These are phyloP conservation scores for Druceiella hillmani DNA, from an alignment of 2,888 invertebrate genomes.

Conservation along the genomic window DNA sequence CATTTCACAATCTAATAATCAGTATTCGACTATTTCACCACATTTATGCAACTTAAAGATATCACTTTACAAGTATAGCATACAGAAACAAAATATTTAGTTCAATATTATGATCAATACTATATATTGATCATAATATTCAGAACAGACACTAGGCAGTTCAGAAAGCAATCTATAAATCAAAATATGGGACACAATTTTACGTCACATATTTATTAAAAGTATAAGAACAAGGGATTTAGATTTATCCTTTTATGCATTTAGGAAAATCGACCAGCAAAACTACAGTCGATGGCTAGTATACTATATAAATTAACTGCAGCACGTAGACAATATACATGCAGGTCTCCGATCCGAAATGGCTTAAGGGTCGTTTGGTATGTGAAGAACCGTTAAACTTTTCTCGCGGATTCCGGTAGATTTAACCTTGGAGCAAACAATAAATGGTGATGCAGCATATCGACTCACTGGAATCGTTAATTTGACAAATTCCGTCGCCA, in stretches of 20 bases:
- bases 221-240: too few species aligned
- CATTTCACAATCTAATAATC: too few species aligned
- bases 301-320: too few species aligned
- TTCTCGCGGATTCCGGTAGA: conserved; percentile 30
- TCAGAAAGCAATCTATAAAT: too few species aligned
- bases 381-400: conserved; percentile 28
- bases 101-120: conserved; percentile 26
- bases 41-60: conserved; percentile 30
- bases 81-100: conserved; percentile 28
- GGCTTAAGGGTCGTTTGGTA: conserved; percentile 29
- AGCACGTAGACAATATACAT: too few species aligned
- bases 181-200: too few species aligned
- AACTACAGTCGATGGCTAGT: too few species aligned
- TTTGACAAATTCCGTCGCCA: conserved; percentile 27
- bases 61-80: conserved; percentile 28
- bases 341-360: too few species aligned
- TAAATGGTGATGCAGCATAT: conserved; percentile 28
- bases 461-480: conserved; percentile 23
- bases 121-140: conserved; percentile 23
- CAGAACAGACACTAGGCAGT: too few species aligned
- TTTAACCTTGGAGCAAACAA: conserved; percentile 29
- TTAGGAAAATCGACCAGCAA: too few species aligned
- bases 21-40: conserved; percentile 27
- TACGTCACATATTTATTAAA: too few species aligned
- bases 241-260: too few species aligned